Conservation (phyloP, 2,888 invertebrate genomes). For the Helleia helle region DNA sequence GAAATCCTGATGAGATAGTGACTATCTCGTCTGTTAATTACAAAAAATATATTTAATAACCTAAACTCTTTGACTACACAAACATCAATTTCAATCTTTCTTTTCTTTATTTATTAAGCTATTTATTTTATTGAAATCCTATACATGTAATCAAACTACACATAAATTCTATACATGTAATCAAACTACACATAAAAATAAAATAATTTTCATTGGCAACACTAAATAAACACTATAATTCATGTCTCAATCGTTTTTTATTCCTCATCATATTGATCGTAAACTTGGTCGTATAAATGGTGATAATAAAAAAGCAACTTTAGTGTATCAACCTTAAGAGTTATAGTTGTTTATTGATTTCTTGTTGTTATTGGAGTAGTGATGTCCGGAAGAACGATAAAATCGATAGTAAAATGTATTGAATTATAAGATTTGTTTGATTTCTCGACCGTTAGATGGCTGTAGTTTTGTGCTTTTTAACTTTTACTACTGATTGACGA, state of each 20-base stretch:
- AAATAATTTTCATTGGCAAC: constrained; percentile 5
- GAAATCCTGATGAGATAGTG: too few relatives aligned
- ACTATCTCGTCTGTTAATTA: too few relatives aligned
- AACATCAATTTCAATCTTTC: constrained; percentile 3
- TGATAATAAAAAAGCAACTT: constrained; percentile 1
- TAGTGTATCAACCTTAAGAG: background rate
- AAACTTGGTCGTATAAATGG: constrained; percentile 6
- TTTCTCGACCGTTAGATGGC: background rate
- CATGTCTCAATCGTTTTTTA: constrained; percentile 18
- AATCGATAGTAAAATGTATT: constrained; percentile 6
- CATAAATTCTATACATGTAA: background rate
- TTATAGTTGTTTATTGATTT: constrained; percentile 2
- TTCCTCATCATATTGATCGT: constrained; percentile 17
- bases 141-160: background rate
- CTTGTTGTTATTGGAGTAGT: background rate
- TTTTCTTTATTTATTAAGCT: background rate
- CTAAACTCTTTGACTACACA: too few relatives aligned
- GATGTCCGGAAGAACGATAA: constrained; percentile 7
- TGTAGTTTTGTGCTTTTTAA: background rate
- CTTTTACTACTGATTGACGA: constrained; percentile 25
- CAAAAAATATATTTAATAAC: too few relatives aligned
- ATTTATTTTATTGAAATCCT: background rate
- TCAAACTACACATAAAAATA: background rate
- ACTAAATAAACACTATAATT: constrained; percentile 15
- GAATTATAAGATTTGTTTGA: constrained; percentile 2